These are phyloP conservation scores for Barypeithes pellucidus DNA, from an alignment of 2,888 invertebrate genomes.

Conservation along the genomic window DNA sequence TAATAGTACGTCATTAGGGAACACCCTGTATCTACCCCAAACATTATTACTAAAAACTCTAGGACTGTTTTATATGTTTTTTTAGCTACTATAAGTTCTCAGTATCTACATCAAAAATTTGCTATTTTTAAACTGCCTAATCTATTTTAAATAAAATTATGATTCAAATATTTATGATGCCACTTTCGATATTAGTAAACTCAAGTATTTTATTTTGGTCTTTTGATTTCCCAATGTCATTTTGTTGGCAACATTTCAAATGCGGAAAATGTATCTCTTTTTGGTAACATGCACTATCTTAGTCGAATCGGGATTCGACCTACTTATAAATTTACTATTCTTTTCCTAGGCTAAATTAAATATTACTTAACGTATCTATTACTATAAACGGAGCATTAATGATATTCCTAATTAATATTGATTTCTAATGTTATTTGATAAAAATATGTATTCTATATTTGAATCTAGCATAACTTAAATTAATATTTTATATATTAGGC, in stretches of 20 bases:
- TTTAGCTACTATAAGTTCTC: too few relatives aligned
- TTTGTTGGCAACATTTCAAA: slow-evolving; percentile 26
- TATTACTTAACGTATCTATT: not conserved
- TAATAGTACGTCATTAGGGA: too few relatives aligned
- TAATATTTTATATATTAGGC: slow-evolving; percentile 6
- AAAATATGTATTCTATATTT: slow-evolving; percentile 9
- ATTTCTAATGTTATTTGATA: slow-evolving; percentile 16
- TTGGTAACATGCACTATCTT: slow-evolving; percentile 40
- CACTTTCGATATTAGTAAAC: slow-evolving; percentile 16
- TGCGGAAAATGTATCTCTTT: slow-evolving; percentile 26
- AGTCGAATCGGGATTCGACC: not conserved
- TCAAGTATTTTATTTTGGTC: slow-evolving; percentile 31
- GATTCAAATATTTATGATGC: slow-evolving; percentile 24
- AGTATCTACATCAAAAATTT: not conserved
- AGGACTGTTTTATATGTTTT: too few relatives aligned
- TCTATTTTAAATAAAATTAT: slow-evolving; percentile 15
- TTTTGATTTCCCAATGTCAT: slow-evolving; percentile 11
- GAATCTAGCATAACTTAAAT: slow-evolving; percentile 8
- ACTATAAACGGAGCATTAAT: not conserved
- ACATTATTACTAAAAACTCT: too few relatives aligned
- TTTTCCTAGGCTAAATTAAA: not conserved
- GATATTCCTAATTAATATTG: not conserved
- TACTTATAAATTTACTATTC: slow-evolving; percentile 11
- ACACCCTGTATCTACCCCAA: too few relatives aligned
- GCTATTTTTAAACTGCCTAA: slow-evolving; percentile 9